phyloP scores from a whole-genome alignment of 1,140 invertebrate genomes.

The Bombus turneri region DNA sequence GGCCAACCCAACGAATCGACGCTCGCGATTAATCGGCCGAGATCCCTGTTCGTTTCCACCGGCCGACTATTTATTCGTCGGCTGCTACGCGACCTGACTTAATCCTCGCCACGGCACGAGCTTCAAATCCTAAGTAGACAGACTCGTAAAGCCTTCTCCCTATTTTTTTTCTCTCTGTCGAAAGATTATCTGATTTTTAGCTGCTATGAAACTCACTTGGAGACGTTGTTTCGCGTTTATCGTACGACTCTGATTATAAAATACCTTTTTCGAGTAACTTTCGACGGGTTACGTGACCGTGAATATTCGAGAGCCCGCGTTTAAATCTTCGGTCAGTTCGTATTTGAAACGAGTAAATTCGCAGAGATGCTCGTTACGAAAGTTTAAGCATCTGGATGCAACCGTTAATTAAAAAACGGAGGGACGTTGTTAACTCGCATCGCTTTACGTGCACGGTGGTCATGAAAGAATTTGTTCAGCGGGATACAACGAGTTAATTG shows the following conservation, averaged over 20 bases:
- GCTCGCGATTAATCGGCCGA: constrained; percentile 23
- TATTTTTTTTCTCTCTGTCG: no score
- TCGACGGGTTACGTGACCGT: no score
- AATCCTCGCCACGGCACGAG: not conserved
- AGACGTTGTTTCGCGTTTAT: no score
- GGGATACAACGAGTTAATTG: constrained; percentile 16
- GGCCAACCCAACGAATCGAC: constrained; percentile 27
- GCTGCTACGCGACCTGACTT: not conserved
- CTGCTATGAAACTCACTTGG: accelerated
- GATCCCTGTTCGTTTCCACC: not conserved
- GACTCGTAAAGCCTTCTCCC: not conserved
- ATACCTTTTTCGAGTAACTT: no score
- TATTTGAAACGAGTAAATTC: no score
- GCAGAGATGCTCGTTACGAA: no score
- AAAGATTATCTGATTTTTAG: no score
- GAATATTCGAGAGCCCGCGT: no score
- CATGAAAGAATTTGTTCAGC: not conserved
- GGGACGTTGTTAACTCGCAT: not conserved
- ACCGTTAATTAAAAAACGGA: not conserved
- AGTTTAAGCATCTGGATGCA: no score
- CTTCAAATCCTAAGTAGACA: not conserved
- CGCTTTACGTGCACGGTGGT: not conserved
- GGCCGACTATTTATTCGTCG: not conserved
- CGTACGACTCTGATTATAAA: no score
- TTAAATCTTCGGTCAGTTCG: no score